Percentiles rank a stretch among this genome's conserved stretches.
phyloP scores from a whole-genome alignment of 2,797 vertebrate genomes.

The Ptychadena robeensis region DNA sequence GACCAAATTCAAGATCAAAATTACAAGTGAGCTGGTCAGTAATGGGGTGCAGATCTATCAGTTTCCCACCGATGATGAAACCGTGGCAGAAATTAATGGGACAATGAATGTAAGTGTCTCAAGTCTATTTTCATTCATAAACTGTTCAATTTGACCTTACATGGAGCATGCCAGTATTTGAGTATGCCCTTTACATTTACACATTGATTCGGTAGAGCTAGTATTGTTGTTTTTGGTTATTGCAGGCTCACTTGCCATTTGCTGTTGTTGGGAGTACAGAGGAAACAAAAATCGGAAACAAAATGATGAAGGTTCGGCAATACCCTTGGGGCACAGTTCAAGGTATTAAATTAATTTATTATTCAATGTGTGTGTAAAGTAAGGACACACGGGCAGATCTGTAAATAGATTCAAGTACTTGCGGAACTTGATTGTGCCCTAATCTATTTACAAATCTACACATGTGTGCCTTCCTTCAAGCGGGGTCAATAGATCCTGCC shows the following conservation, averaged over 20 bases:
- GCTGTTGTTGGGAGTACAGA: constrained; percentile 97
- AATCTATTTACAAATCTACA: too few species aligned
- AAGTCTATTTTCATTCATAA: background rate
- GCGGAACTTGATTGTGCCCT: background rate
- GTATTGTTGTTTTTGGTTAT: background rate
- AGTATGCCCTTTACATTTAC: too few species aligned
- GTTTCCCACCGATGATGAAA: constrained; percentile 96
- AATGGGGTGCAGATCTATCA: constrained; percentile 98
- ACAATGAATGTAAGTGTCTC: constrained; percentile 96
- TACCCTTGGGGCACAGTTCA: constrained; percentile 98
- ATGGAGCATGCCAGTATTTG: background rate
- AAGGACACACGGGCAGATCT: too few species aligned
- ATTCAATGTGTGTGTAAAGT: too few species aligned
- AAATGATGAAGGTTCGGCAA: constrained; percentile 97
- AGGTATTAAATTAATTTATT: constrained; percentile 70
- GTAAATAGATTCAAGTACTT: too few species aligned
- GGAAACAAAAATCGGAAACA: constrained; percentile 97
- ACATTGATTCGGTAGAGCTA: too few species aligned
- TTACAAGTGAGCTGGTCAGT: constrained; percentile 96
- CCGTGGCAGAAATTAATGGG: constrained; percentile 95
- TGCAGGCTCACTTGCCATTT: constrained; percentile 94
- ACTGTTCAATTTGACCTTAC: background rate
- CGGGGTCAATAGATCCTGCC: too few species aligned
- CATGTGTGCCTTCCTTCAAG: too few species aligned
- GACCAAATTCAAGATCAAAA: constrained; percentile 98